A percentile compares a stretch with the other conserved stretches of the same genome.
Conservation (phyloP, 2,797 vertebrate genomes). For the Steatocranus sp. region DNA sequence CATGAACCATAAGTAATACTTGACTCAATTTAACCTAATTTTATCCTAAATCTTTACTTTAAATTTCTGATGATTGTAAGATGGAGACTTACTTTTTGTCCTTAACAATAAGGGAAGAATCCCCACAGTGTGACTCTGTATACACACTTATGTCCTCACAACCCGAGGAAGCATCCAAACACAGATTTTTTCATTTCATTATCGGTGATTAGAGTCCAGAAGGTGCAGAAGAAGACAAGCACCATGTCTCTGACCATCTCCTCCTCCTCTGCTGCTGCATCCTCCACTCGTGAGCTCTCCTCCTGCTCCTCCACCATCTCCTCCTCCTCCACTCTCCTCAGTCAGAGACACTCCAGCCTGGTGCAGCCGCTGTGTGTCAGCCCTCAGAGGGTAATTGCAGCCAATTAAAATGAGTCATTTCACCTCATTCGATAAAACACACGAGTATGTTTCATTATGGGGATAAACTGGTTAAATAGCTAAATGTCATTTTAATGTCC, state of each 20-base stretch:
- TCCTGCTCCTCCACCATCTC: background rate
- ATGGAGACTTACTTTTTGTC: background rate
- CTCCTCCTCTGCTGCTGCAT: constrained; percentile 43
- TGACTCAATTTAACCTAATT: background rate
- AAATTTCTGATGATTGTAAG: background rate
- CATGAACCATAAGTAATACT: background rate
- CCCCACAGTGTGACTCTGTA: background rate
- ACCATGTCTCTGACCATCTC: constrained; percentile 79
- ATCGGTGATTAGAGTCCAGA: constrained; percentile 45
- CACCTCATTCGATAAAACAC: background rate
- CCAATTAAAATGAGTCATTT: background rate
- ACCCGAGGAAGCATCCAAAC: background rate
- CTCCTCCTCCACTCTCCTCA: constrained; percentile 43
- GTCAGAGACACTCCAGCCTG: constrained; percentile 69
- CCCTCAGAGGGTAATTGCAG: constrained; percentile 56
- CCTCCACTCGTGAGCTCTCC: background rate
- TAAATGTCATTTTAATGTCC: background rate
- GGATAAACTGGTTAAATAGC: background rate
- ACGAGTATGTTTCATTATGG: background rate
- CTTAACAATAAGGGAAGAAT: background rate
- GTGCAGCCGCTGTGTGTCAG: constrained; percentile 68
- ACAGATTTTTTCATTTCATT: background rate
- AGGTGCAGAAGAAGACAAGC: constrained; percentile 77
- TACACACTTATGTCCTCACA: background rate
- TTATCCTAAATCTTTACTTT: background rate